phyloP scores from a whole-genome alignment of 2,888 invertebrate genomes.

The Oxytorus armatus region DNA sequence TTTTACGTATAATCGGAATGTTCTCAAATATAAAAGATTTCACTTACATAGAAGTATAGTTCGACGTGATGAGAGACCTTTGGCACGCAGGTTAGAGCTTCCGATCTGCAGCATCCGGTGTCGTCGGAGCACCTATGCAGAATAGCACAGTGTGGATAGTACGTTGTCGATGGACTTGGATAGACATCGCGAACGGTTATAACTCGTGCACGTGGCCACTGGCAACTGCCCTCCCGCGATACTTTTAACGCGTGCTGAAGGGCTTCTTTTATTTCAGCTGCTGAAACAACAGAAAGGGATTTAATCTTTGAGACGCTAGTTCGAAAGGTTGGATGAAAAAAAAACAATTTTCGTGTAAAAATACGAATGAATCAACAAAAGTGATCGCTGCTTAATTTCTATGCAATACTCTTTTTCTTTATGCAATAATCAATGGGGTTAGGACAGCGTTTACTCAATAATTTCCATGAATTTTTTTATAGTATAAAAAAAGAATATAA shows the following conservation, averaged over 20 bases:
- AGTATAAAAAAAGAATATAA: too few species aligned
- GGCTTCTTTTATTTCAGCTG: conserved; percentile 79
- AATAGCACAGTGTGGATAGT: conserved; percentile 94
- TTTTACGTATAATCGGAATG: too few species aligned
- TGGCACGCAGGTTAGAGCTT: conserved; percentile 91
- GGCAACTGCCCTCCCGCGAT: conserved; percentile 87
- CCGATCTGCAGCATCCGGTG: conserved; percentile 93
- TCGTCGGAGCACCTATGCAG: conserved; percentile 95
- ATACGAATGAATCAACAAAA: too few species aligned
- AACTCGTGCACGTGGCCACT: conserved; percentile 90
- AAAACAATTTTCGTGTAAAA: too few species aligned
- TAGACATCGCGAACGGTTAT: conserved; percentile 90
- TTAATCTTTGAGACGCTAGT: background rate
- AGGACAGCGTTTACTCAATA: too few species aligned
- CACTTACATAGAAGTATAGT: conserved; percentile 93
- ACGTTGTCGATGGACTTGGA: conserved; percentile 89
- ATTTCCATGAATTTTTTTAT: too few species aligned
- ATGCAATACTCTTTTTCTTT: too few species aligned
- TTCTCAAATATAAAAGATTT: too few species aligned
- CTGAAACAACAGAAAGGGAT: conserved; percentile 71
- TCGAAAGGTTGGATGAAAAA: too few species aligned
- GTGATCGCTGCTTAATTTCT: too few species aligned
- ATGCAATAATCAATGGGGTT: too few species aligned
- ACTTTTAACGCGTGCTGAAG: conserved; percentile 84
- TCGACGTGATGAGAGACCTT: conserved; percentile 90